Percentiles rank a stretch among this genome's conserved stretches.
Evolutionary conservation across 2,888 invertebrate genomes (phyloP).

Genomic region (Drosophila mulleri): DNA sequence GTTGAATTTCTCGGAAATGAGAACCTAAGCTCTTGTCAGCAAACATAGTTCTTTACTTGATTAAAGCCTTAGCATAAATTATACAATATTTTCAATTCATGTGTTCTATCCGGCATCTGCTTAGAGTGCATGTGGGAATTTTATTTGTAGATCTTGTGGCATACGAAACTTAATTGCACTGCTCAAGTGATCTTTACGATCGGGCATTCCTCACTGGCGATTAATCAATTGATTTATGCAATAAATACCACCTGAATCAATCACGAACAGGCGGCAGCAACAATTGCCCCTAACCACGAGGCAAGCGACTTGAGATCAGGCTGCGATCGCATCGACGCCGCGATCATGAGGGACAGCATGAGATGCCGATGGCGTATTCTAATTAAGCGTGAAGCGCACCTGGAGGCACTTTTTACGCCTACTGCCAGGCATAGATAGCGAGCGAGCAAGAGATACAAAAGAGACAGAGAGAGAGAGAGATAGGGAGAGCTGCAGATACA

Average conservation of each 20-base stretch:
- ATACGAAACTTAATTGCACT: conserved; percentile 11
- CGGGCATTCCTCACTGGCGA: conserved; percentile 31
- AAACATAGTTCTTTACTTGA: background rate
- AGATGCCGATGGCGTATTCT: conserved; percentile 71
- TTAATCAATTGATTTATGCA: conserved; percentile 54
- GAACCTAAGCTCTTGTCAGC: background rate
- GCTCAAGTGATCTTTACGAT: conserved; percentile 30
- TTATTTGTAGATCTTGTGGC: background rate
- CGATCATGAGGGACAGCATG: conserved; percentile 29
- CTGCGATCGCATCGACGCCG: background rate
- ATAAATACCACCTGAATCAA: conserved; percentile 62
- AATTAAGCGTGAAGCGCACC: conserved; percentile 85
- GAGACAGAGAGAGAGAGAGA: background rate
- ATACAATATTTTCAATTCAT: background rate
- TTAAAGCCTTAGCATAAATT: background rate
- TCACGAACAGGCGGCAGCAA: conserved; percentile 47
- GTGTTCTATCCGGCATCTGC: background rate
- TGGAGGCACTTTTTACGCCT: conserved; percentile 83
- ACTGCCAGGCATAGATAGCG: conserved; percentile 37
- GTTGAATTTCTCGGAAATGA: conserved; percentile 61
- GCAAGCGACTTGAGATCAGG: conserved; percentile 26
- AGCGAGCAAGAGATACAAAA: conserved; percentile 1
- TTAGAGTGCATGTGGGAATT: background rate
- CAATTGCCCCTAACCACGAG: conserved; percentile 20
- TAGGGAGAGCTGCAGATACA: conserved; percentile 13